A percentile compares a stretch with the other conserved stretches of the same genome.
These are phyloP conservation scores for Heliothis peltigera DNA, from an alignment of 2,888 invertebrate genomes.

Conservation along the genomic window DNA sequence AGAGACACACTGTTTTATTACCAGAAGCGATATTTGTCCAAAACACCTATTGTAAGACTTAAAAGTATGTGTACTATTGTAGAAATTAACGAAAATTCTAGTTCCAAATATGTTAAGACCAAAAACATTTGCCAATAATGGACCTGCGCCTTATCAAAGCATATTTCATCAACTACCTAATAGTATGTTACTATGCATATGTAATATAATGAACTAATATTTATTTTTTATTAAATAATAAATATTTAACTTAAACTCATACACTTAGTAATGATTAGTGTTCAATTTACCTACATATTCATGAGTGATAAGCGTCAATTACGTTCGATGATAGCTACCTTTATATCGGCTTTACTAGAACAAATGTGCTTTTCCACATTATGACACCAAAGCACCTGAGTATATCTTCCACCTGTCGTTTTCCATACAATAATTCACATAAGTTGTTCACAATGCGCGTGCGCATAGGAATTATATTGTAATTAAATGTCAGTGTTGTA, in stretches of 20 bases:
- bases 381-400: constrained; percentile 40
- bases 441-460: constrained; percentile 49
- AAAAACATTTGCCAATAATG: too few relatives aligned
- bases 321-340: constrained; percentile 6
- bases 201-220: neutral
- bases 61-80: too few relatives aligned
- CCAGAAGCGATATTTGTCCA: too few relatives aligned
- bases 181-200: neutral
- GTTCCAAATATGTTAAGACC: too few relatives aligned
- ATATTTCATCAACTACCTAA: too few relatives aligned
- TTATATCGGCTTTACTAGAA: neutral
- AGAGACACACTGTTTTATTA: too few relatives aligned
- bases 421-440: constrained; percentile 70
- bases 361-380: constrained; percentile 4
- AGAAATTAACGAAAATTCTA: too few relatives aligned
- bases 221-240: too few relatives aligned
- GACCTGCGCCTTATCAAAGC: too few relatives aligned
- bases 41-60: too few relatives aligned
- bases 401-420: constrained; percentile 68
- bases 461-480: constrained; percentile 57
- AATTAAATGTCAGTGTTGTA: constrained; percentile 72
- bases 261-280: neutral
- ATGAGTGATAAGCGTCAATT: neutral
- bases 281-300: neutral
- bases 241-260: neutral